Evolutionary conservation across 2,888 invertebrate species (phyloP), one percentile per base, ranked within the genome.

Genomic region (Micoletzkya japonica): DNA sequence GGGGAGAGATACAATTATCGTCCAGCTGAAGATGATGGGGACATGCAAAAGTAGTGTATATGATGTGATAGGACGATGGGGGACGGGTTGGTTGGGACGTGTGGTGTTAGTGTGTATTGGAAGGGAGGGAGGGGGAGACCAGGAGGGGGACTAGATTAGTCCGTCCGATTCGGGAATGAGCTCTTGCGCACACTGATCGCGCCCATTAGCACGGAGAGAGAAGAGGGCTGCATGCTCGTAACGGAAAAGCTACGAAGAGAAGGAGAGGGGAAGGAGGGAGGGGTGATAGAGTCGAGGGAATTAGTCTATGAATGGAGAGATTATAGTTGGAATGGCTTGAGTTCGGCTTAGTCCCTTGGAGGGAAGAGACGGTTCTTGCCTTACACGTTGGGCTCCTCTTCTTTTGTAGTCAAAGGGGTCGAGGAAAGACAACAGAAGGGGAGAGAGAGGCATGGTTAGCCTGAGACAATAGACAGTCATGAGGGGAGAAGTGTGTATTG

Each of bases 41-140:
- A n/a, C n/a, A n/a, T n/a, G n/a, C n/a, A n/a, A n/a, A n/a, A n/a
- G n/a, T n/a, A n/a, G n/a, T n/a, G n/a, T n/a, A n/a, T n/a, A n/a
- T n/a, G n/a, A n/a, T n/a, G n/a, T n/a, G n/a, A n/a, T n/a, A n/a
- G n/a, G n/a, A n/a, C n/a, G n/a, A n/a, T n/a, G n/a, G n/a, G n/a
- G n/a, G n/a, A n/a, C n/a, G n/a, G n/a, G n/a, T n/a, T n/a, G n/a
- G 57, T 10, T 4, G 28, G 14, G 57, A 1, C 34, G 17, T 26
- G 20, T 14, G 34, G 44, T 39, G 59, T 39, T 59, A 39, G 37
- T 59, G 59, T 59, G 59, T 59, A 59, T 59, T 37, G 59, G 44
- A 59, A 59, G 37, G 28, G 59, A 39, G 44, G 59, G 59, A 59
- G 44, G 44, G 59, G 39, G 59, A 59, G n/a, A 58, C 39, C 39